Evolutionary conservation across 2,888 invertebrate species (phyloP).

Genomic region (Ophion costatus): DNA sequence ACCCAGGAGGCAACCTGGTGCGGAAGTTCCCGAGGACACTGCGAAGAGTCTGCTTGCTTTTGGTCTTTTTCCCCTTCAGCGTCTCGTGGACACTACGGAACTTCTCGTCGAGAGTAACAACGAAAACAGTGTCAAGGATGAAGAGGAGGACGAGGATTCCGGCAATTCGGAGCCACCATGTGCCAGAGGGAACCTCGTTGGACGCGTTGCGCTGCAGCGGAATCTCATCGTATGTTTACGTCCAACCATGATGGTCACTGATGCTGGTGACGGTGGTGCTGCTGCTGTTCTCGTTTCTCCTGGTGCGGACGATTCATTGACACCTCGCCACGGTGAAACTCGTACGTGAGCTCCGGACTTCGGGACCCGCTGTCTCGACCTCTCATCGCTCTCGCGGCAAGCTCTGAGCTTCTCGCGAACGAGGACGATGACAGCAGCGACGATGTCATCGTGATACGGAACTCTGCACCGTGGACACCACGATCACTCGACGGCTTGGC

Average conservation of each 20-base stretch:
- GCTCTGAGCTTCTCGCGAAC: neutral
- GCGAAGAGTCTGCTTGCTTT: neutral
- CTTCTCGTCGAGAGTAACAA: conserved; percentile 13
- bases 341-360: conserved; percentile 32
- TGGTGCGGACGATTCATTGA: conserved; percentile 38
- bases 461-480: conserved; percentile 11
- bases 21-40: too few relatives aligned
- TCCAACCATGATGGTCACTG: conserved; percentile 67
- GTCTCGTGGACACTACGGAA: conserved; percentile 13
- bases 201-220: conserved; percentile 52
- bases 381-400: neutral
- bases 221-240: conserved; percentile 66
- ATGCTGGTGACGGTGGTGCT: conserved; percentile 57
- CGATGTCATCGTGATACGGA: conserved; percentile 68
- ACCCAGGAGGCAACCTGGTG: too few relatives aligned
- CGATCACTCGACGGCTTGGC: too few relatives aligned
- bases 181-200: conserved; percentile 41
- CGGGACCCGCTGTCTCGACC: conserved; percentile 46
- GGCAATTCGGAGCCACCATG: conserved; percentile 11
- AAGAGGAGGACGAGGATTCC: conserved; percentile 26
- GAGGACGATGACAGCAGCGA: neutral
- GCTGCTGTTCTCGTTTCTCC: conserved; percentile 54
- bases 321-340: conserved; percentile 45
- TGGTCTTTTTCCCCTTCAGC: neutral
- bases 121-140: conserved; percentile 1